These are phyloP conservation scores for Syrmaticus mikado DNA, from an alignment of 2,113 vertebrate genomes.

Conservation along the genomic window DNA sequence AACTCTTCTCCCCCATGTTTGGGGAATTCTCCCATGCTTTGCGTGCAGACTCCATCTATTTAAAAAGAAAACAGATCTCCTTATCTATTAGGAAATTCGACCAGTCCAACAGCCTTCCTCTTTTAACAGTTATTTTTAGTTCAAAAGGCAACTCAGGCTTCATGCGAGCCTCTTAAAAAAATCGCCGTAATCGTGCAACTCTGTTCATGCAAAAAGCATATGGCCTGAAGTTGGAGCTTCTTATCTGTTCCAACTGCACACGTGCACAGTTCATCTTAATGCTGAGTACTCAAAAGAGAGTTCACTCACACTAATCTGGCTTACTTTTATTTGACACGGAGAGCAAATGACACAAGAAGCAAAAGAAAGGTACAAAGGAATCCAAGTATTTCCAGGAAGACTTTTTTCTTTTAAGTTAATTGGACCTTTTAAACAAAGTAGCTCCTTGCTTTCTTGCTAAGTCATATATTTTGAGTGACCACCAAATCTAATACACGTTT, in stretches of 20 bases:
- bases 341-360: conserved; percentile 20
- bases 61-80: conserved; percentile 3
- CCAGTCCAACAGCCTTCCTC: not conserved
- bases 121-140: conserved; percentile 10
- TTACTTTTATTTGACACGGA: conserved; percentile 12
- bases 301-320: not conserved
- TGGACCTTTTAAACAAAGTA: not conserved
- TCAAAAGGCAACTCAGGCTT: conserved; percentile 46
- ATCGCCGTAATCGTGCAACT: conserved; percentile 54
- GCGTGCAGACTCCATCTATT: conserved; percentile 97
- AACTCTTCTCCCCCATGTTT: conserved; percentile 91
- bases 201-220: conserved; percentile 66
- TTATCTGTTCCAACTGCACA: conserved; percentile 28
- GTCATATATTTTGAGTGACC: not conserved
- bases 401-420: not conserved
- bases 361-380: not conserved
- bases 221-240: conserved; percentile 31
- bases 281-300: not conserved
- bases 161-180: conserved; percentile 59
- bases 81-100: conserved; percentile 43
- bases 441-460: not conserved
- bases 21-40: conserved; percentile 99
- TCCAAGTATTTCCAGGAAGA: not conserved
- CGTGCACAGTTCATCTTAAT: conserved; percentile 18
- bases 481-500: not conserved